Percentiles rank a stretch among this genome's conserved stretches.
phyloP scores from a whole-genome alignment of 1,140 invertebrate species.

The Ceratina japonica region DNA sequence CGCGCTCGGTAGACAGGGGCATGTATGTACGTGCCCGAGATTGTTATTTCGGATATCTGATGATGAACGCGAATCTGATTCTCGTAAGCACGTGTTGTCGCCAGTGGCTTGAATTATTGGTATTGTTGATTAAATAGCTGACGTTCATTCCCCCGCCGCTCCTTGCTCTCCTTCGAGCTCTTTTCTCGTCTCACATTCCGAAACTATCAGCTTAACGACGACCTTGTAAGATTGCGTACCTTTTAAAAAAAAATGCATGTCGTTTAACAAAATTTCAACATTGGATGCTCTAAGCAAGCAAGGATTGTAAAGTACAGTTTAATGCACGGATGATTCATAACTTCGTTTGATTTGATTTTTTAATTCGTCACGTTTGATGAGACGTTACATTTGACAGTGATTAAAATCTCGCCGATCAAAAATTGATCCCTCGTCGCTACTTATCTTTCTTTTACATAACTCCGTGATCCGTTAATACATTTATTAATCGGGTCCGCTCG shows the following conservation, averaged over 20 bases:
- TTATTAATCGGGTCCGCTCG: conserved; percentile 6
- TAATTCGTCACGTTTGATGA: neutral
- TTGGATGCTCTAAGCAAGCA: no score
- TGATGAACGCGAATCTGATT: conserved; percentile 64
- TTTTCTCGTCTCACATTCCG: neutral
- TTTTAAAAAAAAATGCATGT: no score
- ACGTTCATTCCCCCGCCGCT: conserved; percentile 9
- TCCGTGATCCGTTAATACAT: conserved; percentile 16
- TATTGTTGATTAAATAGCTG: conserved; percentile 41
- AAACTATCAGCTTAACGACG: no score
- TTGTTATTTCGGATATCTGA: conserved; percentile 64
- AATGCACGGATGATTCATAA: no score
- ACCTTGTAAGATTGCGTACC: no score
- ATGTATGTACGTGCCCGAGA: conserved; percentile 54
- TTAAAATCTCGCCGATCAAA: neutral
- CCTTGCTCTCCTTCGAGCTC: no score
- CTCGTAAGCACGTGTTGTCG: conserved; percentile 53
- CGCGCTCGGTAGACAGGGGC: conserved; percentile 38
- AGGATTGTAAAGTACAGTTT: no score
- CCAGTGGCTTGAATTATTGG: conserved; percentile 45
- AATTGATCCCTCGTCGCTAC: neutral
- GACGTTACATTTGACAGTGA: neutral
- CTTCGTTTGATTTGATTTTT: no score
- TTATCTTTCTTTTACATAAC: conserved; percentile 9
- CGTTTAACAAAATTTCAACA: no score